A percentile compares a stretch with the other conserved stretches of the same genome.
Conservation (phyloP, 92 coral and sea anemone species). For the Umimayanthus chanpuru region DNA sequence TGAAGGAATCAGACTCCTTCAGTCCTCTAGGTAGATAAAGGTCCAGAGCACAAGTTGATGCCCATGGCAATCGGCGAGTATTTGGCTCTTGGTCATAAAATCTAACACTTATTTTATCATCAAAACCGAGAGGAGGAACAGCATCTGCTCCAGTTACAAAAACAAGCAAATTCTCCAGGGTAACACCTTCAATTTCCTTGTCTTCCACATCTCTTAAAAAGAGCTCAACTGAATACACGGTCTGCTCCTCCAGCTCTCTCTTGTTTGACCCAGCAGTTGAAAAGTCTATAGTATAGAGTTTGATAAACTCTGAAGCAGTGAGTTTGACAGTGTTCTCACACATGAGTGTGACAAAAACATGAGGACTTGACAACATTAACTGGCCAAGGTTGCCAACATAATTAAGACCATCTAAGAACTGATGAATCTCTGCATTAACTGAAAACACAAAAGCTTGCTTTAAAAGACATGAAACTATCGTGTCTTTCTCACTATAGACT, state of each 20-base stretch:
- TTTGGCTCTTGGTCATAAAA: slow-evolving; percentile 33
- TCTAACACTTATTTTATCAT: slow-evolving; percentile 29
- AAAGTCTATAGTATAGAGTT: slow-evolving; percentile 23
- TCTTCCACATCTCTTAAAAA: slow-evolving; percentile 34
- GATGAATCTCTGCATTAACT: slow-evolving; percentile 31
- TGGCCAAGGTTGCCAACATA: slow-evolving; percentile 18
- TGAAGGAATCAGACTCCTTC: slow-evolving; percentile 28
- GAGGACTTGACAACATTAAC: neutral
- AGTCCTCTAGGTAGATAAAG: slow-evolving; percentile 27
- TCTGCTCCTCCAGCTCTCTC: slow-evolving; percentile 29
- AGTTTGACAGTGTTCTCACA: slow-evolving; percentile 18
- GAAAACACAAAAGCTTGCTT: slow-evolving; percentile 20
- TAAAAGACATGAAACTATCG: slow-evolving; percentile 23
- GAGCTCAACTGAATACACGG: slow-evolving; percentile 12
- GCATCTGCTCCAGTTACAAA: slow-evolving; percentile 37
- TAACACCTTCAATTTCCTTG: slow-evolving; percentile 31
- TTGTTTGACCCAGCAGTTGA: slow-evolving; percentile 29
- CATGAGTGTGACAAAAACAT: slow-evolving; percentile 29
- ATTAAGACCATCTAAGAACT: slow-evolving; percentile 30
- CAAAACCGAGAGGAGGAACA: slow-evolving; percentile 38
- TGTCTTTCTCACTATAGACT: slow-evolving; percentile 21
- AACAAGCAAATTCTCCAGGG: slow-evolving; percentile 33
- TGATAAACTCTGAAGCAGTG: slow-evolving; percentile 15
- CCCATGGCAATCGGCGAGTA: slow-evolving; percentile 10
- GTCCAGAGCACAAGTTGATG: slow-evolving; percentile 27